Evolutionary conservation across 2,113 vertebrate genomes (phyloP), one percentile per base, ranked within the genome.

Genomic region (Colossoma macropomum): DNA sequence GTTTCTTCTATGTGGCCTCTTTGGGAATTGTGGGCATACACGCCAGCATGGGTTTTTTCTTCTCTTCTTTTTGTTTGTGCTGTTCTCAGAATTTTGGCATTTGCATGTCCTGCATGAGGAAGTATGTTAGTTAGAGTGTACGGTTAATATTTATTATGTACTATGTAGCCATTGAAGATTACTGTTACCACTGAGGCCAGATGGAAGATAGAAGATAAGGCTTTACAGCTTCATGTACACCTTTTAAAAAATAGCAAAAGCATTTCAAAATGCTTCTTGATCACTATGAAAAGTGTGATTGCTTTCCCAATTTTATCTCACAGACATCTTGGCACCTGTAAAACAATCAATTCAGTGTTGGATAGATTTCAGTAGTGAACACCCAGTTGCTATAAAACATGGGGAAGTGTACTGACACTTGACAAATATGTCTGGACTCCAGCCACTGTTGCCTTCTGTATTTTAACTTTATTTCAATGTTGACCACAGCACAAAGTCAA

Each of bases 201-300:
- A 70, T 4, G 27, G 41, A 50, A 80, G 66, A 12, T 19, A 25
- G 75, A 34, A 38, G 52, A 60, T 32, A 74, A 25, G 30, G 21
- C 8, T 60, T 32, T 79, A 56, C 17, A 59, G 60, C 50, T 50
- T 77, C 7, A 71, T 32, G 23, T 52, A 69, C 23, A 52, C 45
- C n/a, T 50, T 63, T 65, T 74, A 21, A 59, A 48, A 65, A 65
- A 2, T 21, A 75, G 50, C 80, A 45, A 45, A 45, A 5, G 32
- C 48, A 77, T 83, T 82, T 71, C n/a, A 45, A 41, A 70, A 50
- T 65, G 48, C 34, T 54, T 72, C 32, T 63, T 28, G n/a, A 77
- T 72, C 3, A 21, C 27, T 30, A 25, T 30, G 25, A 63, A 48
- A 50, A 50, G 59, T 56, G 60, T 38, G 21, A 32, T 68, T 28